Percentiles rank a stretch among this genome's conserved stretches.
These are phyloP conservation scores for Eupristina koningsbergeri DNA, from an alignment of 1,140 invertebrate species.

Conservation along the genomic window DNA sequence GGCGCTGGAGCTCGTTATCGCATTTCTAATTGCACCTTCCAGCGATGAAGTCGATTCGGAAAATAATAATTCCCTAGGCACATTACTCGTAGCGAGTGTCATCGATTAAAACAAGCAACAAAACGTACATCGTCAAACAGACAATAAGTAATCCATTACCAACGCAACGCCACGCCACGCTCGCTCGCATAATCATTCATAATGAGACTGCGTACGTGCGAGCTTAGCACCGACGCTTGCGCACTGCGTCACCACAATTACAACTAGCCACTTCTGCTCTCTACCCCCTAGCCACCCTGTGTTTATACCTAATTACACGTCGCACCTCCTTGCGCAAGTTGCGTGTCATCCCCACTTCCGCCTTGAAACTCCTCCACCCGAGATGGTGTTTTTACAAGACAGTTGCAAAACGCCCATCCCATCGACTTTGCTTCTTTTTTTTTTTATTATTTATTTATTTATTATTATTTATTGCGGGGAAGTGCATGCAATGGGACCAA, in stretches of 20 bases:
- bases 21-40: background rate
- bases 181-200: background rate
- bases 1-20: background rate
- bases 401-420: constrained; percentile 57
- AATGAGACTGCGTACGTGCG: background rate
- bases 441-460: no score
- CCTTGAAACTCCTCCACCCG: constrained; percentile 32
- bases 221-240: constrained; percentile 6
- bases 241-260: constrained; percentile 33
- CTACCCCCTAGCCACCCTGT: no score
- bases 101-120: background rate
- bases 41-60: background rate
- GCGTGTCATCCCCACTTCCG: background rate
- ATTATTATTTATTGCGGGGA: no score
- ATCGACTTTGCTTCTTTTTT: no score
- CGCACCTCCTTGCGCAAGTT: no score
- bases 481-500: no score
- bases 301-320: no score
- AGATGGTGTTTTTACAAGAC: constrained; percentile 70
- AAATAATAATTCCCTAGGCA: background rate
- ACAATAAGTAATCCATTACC: background rate
- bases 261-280: no score
- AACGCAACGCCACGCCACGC: background rate
- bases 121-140: background rate
- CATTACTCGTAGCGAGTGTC: background rate